phyloP scores from a whole-genome alignment of 2,797 vertebrate species.

The Eulemur rubriventer region DNA sequence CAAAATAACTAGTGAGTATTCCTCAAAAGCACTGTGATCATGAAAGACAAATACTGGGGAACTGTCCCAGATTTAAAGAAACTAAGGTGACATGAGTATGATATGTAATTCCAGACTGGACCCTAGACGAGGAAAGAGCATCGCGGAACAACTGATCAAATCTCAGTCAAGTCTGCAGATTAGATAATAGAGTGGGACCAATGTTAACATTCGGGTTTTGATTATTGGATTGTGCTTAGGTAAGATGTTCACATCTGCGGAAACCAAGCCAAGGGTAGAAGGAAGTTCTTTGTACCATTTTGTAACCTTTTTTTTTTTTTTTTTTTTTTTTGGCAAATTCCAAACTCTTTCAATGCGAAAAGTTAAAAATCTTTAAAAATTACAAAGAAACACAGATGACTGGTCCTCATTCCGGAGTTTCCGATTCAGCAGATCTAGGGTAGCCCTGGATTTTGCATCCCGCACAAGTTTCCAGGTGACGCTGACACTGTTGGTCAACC shows the following conservation, averaged over 20 bases:
- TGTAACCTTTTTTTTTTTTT: not conserved
- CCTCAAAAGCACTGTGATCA: not conserved
- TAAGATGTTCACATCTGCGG: not conserved
- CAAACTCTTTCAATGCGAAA: not conserved
- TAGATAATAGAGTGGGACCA: accelerated
- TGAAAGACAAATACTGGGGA: not conserved
- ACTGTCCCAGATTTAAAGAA: not conserved
- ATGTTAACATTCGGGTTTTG: accelerated
- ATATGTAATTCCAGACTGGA: accelerated
- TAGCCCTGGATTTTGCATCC: not conserved
- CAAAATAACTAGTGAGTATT: not conserved
- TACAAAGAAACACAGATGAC: not conserved
- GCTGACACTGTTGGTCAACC: not conserved
- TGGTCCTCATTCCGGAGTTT: not conserved
- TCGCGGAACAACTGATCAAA: not conserved
- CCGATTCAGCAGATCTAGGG: not conserved
- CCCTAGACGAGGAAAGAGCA: not conserved
- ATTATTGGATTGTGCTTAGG: accelerated
- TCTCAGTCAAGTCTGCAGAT: not conserved
- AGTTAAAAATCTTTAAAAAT: not conserved
- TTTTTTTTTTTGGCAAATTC: not conserved
- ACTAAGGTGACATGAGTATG: not conserved
- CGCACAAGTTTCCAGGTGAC: not conserved
- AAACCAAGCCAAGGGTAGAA: not conserved
- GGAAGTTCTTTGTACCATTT: not conserved